These are phyloP conservation scores for Apostichopus japonicus DNA, from an alignment of 35 echinoderm and acorn worm species.

Conservation along the genomic window DNA sequence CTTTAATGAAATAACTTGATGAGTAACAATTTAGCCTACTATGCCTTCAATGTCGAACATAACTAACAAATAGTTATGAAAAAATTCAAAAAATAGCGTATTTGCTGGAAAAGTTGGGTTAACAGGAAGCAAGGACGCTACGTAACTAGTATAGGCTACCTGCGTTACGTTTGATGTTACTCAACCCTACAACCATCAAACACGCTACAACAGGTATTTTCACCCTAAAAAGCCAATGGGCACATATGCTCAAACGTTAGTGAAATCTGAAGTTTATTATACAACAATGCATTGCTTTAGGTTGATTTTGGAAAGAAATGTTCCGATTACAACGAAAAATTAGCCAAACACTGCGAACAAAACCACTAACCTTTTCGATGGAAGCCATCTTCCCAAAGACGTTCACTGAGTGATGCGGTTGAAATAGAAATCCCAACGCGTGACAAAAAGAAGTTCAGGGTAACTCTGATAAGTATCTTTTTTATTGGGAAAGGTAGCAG, in stretches of 20 bases:
- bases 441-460: conserved; percentile 21
- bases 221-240: neutral
- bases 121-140: conserved; percentile 35
- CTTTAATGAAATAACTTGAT: neutral
- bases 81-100: neutral
- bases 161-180: conserved; percentile 17
- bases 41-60: neutral
- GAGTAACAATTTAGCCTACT: neutral
- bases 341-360: conserved; percentile 11
- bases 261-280: neutral
- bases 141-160: neutral
- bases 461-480: neutral
- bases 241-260: neutral
- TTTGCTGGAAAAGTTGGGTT: neutral
- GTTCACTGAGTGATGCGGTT: conserved; percentile 25
- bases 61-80: neutral
- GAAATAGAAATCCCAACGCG: conserved; percentile 5
- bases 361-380: conserved; percentile 34
- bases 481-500: neutral
- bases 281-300: conserved; percentile 26
- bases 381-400: conserved; percentile 49
- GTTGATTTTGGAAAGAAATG: neutral
- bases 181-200: conserved; percentile 3
- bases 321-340: neutral
- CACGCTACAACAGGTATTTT: conserved; percentile 28